phyloP scores from a whole-genome alignment of 2,113 vertebrate species.

The Sinocyclocheilus rhinocerous region DNA sequence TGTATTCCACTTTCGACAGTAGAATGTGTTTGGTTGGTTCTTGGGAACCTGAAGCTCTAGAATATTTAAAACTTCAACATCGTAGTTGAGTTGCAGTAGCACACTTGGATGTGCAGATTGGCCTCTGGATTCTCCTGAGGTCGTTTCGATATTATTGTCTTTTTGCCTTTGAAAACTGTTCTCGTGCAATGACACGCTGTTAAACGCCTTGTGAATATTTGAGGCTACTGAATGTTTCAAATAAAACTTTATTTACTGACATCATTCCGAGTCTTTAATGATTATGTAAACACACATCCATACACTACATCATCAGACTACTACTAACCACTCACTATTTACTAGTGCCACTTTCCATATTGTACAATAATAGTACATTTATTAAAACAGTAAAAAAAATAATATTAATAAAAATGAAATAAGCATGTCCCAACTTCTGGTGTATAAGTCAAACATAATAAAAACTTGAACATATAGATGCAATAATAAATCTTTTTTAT shows the following conservation, averaged over 20 bases:
- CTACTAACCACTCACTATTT: not conserved
- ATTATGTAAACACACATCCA: not conserved
- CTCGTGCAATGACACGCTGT: slow-evolving; percentile 50
- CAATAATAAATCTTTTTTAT: not conserved
- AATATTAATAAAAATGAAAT: too few species aligned
- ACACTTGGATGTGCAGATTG: slow-evolving; percentile 51
- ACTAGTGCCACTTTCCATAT: not conserved
- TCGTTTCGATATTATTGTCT: slow-evolving; percentile 40
- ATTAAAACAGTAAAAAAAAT: too few species aligned
- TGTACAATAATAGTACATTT: not conserved
- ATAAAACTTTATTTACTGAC: slow-evolving; percentile 56
- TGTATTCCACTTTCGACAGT: slow-evolving; percentile 52
- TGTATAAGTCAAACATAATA: not conserved
- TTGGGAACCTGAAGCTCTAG: slow-evolving; percentile 44
- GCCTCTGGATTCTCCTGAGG: slow-evolving; percentile 1
- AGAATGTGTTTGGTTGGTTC: slow-evolving; percentile 52
- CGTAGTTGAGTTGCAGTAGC: slow-evolving; percentile 58
- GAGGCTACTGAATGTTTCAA: slow-evolving; percentile 50
- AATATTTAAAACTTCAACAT: slow-evolving; percentile 45
- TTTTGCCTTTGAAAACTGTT: slow-evolving; percentile 50
- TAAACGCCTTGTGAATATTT: not conserved
- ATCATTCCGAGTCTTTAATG: not conserved
- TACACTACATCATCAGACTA: not conserved
- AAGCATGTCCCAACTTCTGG: not conserved
- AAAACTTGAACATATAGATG: too few species aligned